Conservation (phyloP, 2,888 invertebrate species). For the Hydropsyche betteni region DNA sequence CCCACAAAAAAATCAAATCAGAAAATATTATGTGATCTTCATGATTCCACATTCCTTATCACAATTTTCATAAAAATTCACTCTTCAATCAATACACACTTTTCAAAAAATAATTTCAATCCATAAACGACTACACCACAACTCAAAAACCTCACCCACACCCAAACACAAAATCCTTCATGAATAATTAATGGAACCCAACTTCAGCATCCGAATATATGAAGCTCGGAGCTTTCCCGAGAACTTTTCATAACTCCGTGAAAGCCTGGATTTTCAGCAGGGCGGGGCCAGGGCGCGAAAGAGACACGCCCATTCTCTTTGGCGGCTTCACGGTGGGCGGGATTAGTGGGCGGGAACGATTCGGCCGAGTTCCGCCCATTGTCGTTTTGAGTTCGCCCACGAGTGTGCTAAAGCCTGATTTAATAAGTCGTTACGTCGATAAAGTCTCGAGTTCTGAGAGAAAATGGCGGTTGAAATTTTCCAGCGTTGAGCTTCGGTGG, state of each 20-base stretch:
- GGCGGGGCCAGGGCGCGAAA: not conserved
- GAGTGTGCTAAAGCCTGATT: too few species aligned
- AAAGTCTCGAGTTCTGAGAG: too few species aligned
- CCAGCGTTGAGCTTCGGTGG: too few species aligned
- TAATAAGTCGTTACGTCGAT: too few species aligned
- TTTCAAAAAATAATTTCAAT: not conserved
- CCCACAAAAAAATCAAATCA: too few species aligned
- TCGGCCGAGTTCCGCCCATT: slow-evolving; percentile 55
- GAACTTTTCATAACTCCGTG: slow-evolving; percentile 3
- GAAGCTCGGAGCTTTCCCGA: not conserved
- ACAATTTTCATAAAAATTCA: not conserved
- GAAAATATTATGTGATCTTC: too few species aligned
- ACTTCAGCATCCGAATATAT: slow-evolving; percentile 22
- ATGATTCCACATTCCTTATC: too few species aligned
- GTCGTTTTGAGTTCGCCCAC: slow-evolving; percentile 53
- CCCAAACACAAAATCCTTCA: slow-evolving; percentile 1
- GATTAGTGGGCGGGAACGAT: slow-evolving; percentile 59
- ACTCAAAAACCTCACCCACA: not conserved
- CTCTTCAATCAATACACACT: not conserved
- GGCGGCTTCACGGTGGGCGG: slow-evolving; percentile 38
- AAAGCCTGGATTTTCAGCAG: not conserved
- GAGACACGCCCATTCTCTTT: slow-evolving; percentile 49
- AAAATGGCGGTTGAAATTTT: too few species aligned
- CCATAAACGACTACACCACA: not conserved
- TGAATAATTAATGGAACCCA: slow-evolving; percentile 26